Evolutionary conservation across 1,140 invertebrate species (phyloP).

Genomic region (Drosophila seguyi): DNA sequence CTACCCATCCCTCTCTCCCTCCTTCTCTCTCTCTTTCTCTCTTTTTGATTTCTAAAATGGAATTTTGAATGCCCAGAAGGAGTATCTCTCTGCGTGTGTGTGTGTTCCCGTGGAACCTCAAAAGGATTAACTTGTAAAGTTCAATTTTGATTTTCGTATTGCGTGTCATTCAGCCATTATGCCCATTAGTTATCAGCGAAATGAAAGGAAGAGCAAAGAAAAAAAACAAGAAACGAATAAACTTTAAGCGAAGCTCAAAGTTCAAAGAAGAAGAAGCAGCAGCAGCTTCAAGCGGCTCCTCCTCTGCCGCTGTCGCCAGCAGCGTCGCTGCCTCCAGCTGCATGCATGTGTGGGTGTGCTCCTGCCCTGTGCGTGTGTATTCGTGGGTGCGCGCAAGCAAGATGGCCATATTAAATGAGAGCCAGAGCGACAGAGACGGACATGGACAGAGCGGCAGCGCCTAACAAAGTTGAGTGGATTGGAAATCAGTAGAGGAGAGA

Average conservation of each 20-base stretch:
- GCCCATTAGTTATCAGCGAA: constrained; percentile 40
- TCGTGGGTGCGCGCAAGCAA: constrained; percentile 44
- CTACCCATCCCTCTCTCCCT: not conserved
- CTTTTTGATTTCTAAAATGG: constrained; percentile 41
- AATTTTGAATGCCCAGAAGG: constrained; percentile 52
- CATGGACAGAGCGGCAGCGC: constrained; percentile 15
- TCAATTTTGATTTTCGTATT: constrained; percentile 81
- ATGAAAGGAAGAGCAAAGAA: constrained; percentile 30
- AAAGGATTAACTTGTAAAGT: constrained; percentile 82
- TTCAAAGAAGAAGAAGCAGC: constrained; percentile 27
- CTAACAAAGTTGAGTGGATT: constrained; percentile 48
- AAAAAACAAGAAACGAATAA: constrained; percentile 40
- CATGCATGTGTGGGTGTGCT: constrained; percentile 15
- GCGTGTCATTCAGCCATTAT: constrained; percentile 71
- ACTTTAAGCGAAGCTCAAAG: constrained; percentile 49
- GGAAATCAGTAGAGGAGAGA: constrained; percentile 46
- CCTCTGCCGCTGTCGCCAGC: constrained; percentile 6
- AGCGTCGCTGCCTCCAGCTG: not conserved
- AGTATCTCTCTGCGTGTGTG: constrained; percentile 17
- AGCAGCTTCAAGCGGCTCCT: constrained; percentile 31
- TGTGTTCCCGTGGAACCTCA: constrained; percentile 47
- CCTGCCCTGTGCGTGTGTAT: constrained; percentile 30
- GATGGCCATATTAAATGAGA: constrained; percentile 43
- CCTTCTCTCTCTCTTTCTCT: not conserved
- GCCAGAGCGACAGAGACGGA: constrained; percentile 1